Evolutionary conservation across 2,113 vertebrate genomes (phyloP), one percentile per base, ranked within the genome.

Genomic region (Marmota flaviventris): DNA sequence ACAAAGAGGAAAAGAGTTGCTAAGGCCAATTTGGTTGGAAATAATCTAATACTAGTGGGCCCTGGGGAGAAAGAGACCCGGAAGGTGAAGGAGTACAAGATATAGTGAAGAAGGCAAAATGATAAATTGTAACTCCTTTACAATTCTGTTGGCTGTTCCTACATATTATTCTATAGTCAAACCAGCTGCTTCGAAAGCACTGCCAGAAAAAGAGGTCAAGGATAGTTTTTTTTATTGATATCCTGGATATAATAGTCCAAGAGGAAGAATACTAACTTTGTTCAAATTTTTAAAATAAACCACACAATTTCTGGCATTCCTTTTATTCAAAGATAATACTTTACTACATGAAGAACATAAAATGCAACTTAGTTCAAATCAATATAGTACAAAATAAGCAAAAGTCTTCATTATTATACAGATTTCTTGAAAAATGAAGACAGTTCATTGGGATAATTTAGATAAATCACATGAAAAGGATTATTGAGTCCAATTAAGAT

Each of bases 391-490:
- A 76, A 92, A 88, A 6, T 85, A 27, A 91, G 32, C 25, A 58
- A 12, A 90, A 91, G 7, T 34, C 83, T 90, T 83, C 88, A 48
- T 10, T 84, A 34, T 91, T 88, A 48, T 75, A 70, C 39, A 89
- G 27, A 75, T n/a, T 13, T 11, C n/a, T 73, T 48, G 32, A 84
- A 78, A 91, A 97, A 63, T 81, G 45, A 94, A 37, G 78, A 67
- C 8, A 92, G 17, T 1, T 87, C 70, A 48, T 42, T 5, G 75
- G 56, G 17, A 78, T 79, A 92, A 81, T 81, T 94, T 81, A 89
- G 84, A 89, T 89, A 85, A 95, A 95, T 51, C 34, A 77, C 45
- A 69, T 89, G 7, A 94, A 92, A 89, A 81, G 4, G 12, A 25
- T 89, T 89, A 94, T 42, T 58, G 79, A 94, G 39, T 51, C 5